Percentiles rank a stretch among this genome's conserved stretches.
phyloP scores from a whole-genome alignment of 2,888 invertebrate genomes.

The Chrysolina americana region DNA sequence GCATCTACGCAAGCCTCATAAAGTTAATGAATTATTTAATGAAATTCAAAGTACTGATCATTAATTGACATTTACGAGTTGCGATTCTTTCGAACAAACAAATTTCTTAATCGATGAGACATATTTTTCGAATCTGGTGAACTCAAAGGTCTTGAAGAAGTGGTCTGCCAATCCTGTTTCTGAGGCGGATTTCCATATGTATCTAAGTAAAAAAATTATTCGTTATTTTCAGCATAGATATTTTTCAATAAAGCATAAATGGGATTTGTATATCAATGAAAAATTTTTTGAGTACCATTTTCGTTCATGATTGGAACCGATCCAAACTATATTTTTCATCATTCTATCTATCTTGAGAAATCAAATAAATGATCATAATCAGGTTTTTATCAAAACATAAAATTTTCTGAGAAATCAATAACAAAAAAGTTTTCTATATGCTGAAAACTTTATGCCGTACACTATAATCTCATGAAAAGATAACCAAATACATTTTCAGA shows the following conservation, averaged over 20 bases:
- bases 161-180: conserved; percentile 55
- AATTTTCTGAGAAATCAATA: not conserved
- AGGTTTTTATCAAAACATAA: no score
- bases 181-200: conserved; percentile 50
- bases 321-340: not conserved
- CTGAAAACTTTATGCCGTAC: no score
- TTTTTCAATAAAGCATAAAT: not conserved
- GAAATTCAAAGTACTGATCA: conserved; percentile 2
- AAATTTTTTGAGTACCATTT: not conserved
- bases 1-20: not conserved
- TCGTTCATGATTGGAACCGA: not conserved
- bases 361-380: no score
- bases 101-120: conserved; percentile 74
- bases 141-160: conserved; percentile 56
- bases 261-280: no score
- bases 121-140: conserved; percentile 71
- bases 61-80: conserved; percentile 72
- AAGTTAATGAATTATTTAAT: not conserved
- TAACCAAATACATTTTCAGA: no score
- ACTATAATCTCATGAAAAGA: no score
- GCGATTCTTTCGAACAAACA: conserved; percentile 74
- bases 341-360: no score
- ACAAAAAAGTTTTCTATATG: no score
- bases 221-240: not conserved
- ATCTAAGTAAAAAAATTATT: conserved; percentile 50